Base-by-base conservation (phyloP, 1,140 invertebrate species). In the Microplitis mediator region DNA sequence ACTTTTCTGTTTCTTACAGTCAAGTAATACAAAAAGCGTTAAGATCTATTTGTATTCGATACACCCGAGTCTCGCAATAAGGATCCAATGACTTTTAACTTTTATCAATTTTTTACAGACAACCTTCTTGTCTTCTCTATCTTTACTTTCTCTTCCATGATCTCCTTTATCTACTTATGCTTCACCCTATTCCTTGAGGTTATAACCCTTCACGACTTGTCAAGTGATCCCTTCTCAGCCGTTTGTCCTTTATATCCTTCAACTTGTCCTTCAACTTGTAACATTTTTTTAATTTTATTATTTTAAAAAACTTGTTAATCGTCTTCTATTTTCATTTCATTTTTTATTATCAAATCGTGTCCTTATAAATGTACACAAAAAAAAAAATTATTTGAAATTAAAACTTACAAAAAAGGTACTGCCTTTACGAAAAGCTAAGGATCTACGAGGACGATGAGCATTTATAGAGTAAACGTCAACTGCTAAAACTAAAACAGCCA, bases 391-490 rank as follows among this genome's bases (percentile, higher is more conserved):
- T 8, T 9, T 3, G 14, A 79, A 23, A 23, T 1, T 23, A 23
- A 23, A 23, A 86, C 86, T 87, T 74, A 87, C 86, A 75, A 85
- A 86, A 72, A 83, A 85, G 34, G 81, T 83, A 78, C 82, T 85
- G 56, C 85, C 84, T 67, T 85, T 85, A 4, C 73, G 72, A 54
- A 87, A 87, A 4, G 83, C 77, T 32, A 86, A 54, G n/a, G 77
- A 67, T 65, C 86, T 82, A 62, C 75, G 82, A 65, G 61, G 45
- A 52, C 76, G 77, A 11, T 69, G 32, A n/a, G n/a, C 54, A 4
- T 75, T 67, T 69, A 67, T 69, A 14, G 23, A 34, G 34, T 35
- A 58, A 31, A 34, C 11, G 5, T 23, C 16, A 62, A 23, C 67
- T 61, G 36, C 58, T 34, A 72, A 52, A 75, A 80, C 54, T 51